Evolutionary conservation across 2,888 invertebrate species (phyloP).

Genomic region (Heliothis peltigera): DNA sequence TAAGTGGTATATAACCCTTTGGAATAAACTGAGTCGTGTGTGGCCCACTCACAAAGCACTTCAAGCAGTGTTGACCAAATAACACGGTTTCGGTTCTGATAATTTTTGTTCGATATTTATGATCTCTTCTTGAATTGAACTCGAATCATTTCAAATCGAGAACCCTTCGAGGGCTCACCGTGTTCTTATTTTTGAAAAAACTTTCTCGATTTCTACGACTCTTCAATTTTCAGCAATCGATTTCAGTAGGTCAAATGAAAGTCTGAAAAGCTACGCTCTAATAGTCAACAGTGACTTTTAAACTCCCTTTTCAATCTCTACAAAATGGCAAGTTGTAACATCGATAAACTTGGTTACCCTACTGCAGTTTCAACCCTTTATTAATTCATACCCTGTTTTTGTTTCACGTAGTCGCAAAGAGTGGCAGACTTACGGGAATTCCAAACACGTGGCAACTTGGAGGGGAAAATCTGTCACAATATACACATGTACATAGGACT

Average conservation of each 20-base stretch:
- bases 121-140: constrained; percentile 14
- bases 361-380: constrained; percentile 38
- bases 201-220: neutral
- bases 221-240: neutral
- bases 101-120: constrained; percentile 33
- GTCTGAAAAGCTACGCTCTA: neutral
- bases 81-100: constrained; percentile 22
- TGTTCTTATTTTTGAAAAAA: neutral
- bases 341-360: constrained; percentile 27
- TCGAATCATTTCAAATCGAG: neutral
- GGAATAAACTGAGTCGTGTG: constrained; percentile 65
- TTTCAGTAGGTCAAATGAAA: neutral
- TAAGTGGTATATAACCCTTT: constrained; percentile 68
- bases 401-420: constrained; percentile 29
- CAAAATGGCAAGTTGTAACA: neutral
- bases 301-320: neutral
- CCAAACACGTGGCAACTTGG: neutral
- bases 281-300: neutral
- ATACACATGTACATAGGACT: no score
- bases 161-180: neutral
- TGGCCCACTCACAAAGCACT: constrained; percentile 59
- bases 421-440: constrained; percentile 20
- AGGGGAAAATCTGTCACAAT: neutral
- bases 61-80: constrained; percentile 45
- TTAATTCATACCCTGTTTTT: constrained; percentile 32